These are phyloP conservation scores for Amblyraja radiata DNA, from an alignment of 2,797 vertebrate species.

Conservation along the genomic window DNA sequence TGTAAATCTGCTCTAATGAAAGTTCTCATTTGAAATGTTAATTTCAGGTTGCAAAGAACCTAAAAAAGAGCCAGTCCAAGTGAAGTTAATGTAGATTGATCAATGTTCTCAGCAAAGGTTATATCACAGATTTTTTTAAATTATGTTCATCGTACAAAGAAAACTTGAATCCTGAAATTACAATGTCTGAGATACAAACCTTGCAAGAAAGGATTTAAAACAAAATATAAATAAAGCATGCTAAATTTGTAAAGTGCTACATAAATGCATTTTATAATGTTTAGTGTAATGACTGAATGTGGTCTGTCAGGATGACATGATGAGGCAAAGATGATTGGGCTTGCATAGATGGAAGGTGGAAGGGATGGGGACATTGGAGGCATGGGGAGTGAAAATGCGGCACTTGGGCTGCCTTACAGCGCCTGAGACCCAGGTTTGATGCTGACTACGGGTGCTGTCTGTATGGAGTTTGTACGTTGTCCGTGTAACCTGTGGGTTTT, in stretches of 20 bases:
- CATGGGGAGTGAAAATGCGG: neutral
- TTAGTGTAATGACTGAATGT: neutral
- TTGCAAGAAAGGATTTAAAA: too few relatives aligned
- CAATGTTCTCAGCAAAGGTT: neutral
- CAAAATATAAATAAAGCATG: too few relatives aligned
- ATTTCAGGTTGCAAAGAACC: neutral
- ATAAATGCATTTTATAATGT: neutral
- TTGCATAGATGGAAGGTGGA: too few relatives aligned
- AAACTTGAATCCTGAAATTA: too few relatives aligned
- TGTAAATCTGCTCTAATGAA: neutral
- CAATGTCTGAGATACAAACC: too few relatives aligned
- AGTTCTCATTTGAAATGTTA: slow-evolving; percentile 11
- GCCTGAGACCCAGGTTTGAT: too few relatives aligned
- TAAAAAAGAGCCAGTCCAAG: neutral
- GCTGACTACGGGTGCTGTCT: too few relatives aligned
- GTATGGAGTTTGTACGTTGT: too few relatives aligned
- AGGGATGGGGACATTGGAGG: too few relatives aligned
- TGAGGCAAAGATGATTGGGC: neutral
- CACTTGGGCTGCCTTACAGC: neutral
- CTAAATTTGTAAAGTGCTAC: neutral
- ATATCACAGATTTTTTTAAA: neutral
- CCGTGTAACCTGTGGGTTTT: too few relatives aligned
- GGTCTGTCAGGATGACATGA: neutral
- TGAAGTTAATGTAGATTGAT: neutral
- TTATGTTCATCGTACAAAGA: neutral